Evolutionary conservation across 2,113 vertebrate species (phyloP), one percentile per base, ranked within the genome.

Genomic region (Leiothrix lutea): DNA sequence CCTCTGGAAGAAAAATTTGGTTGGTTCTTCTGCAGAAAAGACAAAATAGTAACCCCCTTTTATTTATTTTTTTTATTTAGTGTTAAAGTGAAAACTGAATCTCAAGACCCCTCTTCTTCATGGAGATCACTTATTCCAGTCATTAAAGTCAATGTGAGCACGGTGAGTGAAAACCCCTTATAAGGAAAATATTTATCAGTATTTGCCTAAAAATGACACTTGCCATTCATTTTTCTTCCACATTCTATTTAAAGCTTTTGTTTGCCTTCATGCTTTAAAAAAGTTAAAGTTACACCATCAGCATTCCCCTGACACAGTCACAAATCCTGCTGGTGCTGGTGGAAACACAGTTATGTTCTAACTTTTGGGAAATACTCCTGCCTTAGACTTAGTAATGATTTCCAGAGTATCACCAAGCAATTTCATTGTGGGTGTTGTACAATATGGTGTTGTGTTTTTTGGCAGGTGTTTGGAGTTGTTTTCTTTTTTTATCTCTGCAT

Each of bases 51-150:
- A 40, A 81, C 47, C 0, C 38, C 45, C 25, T 56, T 53, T 54
- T 29, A n/a, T n/a, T n/a, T n/a, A n/a, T n/a, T 19, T 44, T 29
- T 57, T 48, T 47, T 36, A 33, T 7, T 0, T n/a, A 99, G 99
- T 92, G 99, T 99, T 88, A 98, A 98, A 98, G 98, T 98, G 36
- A 99, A 98, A 98, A 96, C 98, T 82, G 99, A 99, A 95, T 98
- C 98, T 94, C 98, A 98, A 86, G 99, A 99, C 60, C 98, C 99
- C 2, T 97, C 99, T 31, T 99, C 99, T 31, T 99, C 99, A 2
- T 99, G 99, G 99, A 98, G 99, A 72, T 99, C 99, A 17, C 99
- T 99, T 95, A 99, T 99, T 94, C 99, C 99, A 6, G 99, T 99
- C 82, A 99, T 99, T 97, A 99, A 99, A 97, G 98, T 99, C 77